Evolutionary conservation across 2,113 vertebrate species (phyloP).

Genomic region (Gambusia affinis): DNA sequence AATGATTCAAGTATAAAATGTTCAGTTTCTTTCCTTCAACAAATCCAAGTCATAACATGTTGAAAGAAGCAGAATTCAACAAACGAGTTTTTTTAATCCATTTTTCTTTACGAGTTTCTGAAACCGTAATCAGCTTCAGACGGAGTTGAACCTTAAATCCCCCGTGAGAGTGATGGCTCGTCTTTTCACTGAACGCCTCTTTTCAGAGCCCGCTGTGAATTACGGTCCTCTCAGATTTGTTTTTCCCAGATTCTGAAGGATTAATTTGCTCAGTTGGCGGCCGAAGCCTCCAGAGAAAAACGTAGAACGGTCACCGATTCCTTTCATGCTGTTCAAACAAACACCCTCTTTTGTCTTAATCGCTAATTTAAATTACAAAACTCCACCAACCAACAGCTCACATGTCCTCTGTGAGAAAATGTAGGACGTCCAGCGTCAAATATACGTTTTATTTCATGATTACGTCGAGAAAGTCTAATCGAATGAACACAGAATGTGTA

Average conservation of each 20-base stretch:
- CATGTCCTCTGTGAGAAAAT: neutral
- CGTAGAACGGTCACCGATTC: slow-evolving; percentile 8
- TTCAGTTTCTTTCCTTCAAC: too few relatives aligned
- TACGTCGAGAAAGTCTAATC: too few relatives aligned
- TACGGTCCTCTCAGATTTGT: slow-evolving; percentile 17
- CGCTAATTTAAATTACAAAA: slow-evolving; percentile 10
- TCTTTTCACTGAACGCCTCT: slow-evolving; percentile 11
- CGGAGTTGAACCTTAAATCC: neutral
- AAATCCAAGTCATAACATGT: too few relatives aligned
- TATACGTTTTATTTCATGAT: neutral
- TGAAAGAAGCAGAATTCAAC: neutral
- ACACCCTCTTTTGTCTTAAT: neutral
- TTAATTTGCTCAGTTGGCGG: slow-evolving; percentile 31
- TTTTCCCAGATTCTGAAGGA: slow-evolving; percentile 34
- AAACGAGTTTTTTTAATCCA: neutral
- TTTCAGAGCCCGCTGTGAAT: slow-evolving; percentile 20
- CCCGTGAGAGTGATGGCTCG: neutral
- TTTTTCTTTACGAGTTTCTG: neutral
- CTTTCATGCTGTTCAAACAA: slow-evolving; percentile 28
- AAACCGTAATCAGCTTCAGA: neutral
- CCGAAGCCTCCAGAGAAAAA: slow-evolving; percentile 26
- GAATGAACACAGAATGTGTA: too few relatives aligned
- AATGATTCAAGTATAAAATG: too few relatives aligned
- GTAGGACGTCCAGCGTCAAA: neutral
- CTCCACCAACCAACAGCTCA: slow-evolving; percentile 21